phyloP scores from a whole-genome alignment of 2,888 invertebrate genomes.

The Epirrita christyi region DNA sequence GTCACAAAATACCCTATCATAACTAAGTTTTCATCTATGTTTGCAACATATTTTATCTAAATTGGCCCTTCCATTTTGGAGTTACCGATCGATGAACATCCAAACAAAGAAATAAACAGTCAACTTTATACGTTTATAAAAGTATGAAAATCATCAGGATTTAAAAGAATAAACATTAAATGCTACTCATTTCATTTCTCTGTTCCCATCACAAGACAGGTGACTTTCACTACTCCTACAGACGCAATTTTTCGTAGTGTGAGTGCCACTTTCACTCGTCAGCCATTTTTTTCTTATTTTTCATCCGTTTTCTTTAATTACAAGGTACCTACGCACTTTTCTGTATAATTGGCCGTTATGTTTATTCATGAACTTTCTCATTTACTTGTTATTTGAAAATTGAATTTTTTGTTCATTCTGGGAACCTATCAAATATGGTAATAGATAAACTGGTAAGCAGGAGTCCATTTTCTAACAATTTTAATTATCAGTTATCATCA shows the following conservation, averaged over 20 bases:
- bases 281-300: constrained; percentile 63
- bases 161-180: constrained; percentile 3
- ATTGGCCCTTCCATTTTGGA: too few relatives aligned
- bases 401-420: neutral
- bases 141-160: too few relatives aligned
- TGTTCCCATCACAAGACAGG: constrained; percentile 47
- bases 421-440: too few relatives aligned
- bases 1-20: too few relatives aligned
- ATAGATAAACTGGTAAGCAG: too few relatives aligned
- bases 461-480: too few relatives aligned
- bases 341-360: constrained; percentile 30
- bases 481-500: too few relatives aligned
- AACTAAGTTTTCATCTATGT: too few relatives aligned
- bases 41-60: too few relatives aligned
- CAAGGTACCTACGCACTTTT: constrained; percentile 23
- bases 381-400: neutral
- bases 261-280: constrained; percentile 74
- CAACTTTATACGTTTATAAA: too few relatives aligned
- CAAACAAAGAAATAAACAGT: too few relatives aligned
- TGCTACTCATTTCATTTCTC: constrained; percentile 48
- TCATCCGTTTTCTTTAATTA: constrained; percentile 52
- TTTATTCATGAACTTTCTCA: constrained; percentile 32
- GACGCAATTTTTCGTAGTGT: constrained; percentile 50
- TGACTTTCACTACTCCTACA: constrained; percentile 77
- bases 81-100: too few relatives aligned